These are phyloP conservation scores for Cichladusa arquata DNA, from an alignment of 2,113 vertebrate genomes.

Conservation along the genomic window DNA sequence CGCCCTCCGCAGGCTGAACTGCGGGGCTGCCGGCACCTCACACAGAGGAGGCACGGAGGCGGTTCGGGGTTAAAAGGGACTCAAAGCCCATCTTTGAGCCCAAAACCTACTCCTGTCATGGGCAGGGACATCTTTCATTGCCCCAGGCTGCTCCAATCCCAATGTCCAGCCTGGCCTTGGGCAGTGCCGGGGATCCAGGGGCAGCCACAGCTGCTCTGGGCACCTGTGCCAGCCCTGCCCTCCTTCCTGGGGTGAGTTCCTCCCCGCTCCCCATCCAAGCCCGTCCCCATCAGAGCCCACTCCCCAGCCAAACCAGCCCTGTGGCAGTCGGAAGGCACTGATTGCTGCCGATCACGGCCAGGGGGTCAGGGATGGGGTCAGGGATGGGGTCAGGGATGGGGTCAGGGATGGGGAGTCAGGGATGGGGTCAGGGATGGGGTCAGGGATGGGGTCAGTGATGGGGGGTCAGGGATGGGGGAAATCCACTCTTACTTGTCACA, in stretches of 20 bases:
- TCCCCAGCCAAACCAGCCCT: too few relatives aligned
- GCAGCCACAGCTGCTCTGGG: background rate
- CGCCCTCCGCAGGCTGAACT: too few relatives aligned
- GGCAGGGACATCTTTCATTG: fast-evolving
- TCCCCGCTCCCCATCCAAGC: fast-evolving
- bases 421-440: too few relatives aligned
- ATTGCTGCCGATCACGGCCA: background rate
- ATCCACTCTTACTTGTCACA: background rate
- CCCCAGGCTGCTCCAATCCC: background rate
- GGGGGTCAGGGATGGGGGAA: background rate
- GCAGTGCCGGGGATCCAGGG: background rate
- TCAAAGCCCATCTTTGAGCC: background rate
- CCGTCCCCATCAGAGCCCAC: too few relatives aligned
- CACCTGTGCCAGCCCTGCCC: background rate
- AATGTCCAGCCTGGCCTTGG: fast-evolving
- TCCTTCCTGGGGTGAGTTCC: fast-evolving
- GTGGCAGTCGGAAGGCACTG: background rate
- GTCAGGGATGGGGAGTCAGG: too few relatives aligned
- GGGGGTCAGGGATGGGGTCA: too few relatives aligned
- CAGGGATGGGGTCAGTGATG: too few relatives aligned
- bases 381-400: too few relatives aligned
- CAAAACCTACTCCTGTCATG: background rate
- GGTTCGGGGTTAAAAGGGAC: background rate
- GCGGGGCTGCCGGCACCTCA: background rate
- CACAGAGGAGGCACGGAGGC: fast-evolving